Base-by-base conservation (phyloP, 2,888 invertebrate genomes). In the Pachliopta kotzebuea region DNA sequence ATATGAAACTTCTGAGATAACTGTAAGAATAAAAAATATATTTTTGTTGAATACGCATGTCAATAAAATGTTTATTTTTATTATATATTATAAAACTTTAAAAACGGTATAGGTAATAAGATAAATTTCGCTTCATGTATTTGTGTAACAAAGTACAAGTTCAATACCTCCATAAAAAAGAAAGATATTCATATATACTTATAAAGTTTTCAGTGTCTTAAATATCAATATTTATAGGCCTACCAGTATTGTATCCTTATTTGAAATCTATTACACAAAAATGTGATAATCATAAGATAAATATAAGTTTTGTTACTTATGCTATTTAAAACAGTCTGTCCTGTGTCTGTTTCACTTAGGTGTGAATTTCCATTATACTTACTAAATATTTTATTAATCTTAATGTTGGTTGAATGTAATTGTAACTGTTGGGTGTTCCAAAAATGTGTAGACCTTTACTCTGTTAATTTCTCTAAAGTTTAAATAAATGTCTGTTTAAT, bases 401-500 rank as follows among this genome's bases (percentile, higher is more conserved):
- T 52, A 52, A 21, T 14, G 50, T 65, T 45, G 31, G 20, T 49
- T 8, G 14, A 37, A 55, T 37, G 56, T 56, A 52, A 62, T 42
- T 21, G 23, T 56, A 72, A 71, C 67, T 68, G 74, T 62, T 52
- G 23, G 71, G 69, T 78, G 79, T 82, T 84, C 74, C 75, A 76
- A 74, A 77, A 76, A 80, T 69, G 67, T 71, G 75, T 69, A 73
- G 70, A 71, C 72, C 74, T 80, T 81, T 82, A 84, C 79, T 79
- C 78, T 88, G 89, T 90, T 90, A 85, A 84, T 85, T 86, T 86
- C 77, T 85, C 80, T 84, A 84, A 88, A 79, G 83, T 88, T 88
- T 88, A 85, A 90, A 90, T 91, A 90, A 90, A 90, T 90, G 90
- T 90, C 85, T 88, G 90, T 90, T 90, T 85, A 81, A 75, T 72